These are phyloP conservation scores for Oncorhynchus masou DNA, from an alignment of 2,113 vertebrate species.

Conservation along the genomic window DNA sequence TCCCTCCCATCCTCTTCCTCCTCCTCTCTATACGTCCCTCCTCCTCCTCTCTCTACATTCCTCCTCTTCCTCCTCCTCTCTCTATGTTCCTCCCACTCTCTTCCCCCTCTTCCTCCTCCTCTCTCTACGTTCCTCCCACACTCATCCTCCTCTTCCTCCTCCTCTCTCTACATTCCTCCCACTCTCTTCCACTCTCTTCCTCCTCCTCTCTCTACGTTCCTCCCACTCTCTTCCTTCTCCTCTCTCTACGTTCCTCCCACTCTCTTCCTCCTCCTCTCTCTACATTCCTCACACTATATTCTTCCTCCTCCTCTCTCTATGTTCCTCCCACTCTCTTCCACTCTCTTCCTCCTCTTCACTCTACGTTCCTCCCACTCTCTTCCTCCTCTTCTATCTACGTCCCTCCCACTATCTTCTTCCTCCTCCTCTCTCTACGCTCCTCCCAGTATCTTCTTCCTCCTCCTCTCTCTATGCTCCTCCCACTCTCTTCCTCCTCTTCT, in stretches of 20 bases:
- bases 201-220: neutral
- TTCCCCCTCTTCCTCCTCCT: neutral
- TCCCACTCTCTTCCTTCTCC: neutral
- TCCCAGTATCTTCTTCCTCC: neutral
- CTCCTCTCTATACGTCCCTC: neutral
- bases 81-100: no score
- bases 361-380: neutral
- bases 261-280: neutral
- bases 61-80: neutral
- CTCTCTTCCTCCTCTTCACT: neutral
- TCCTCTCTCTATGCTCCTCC: constrained; percentile 43
- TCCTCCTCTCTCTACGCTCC: neutral
- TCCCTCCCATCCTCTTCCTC: constrained; percentile 9
- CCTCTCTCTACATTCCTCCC: neutral
- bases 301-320: neutral
- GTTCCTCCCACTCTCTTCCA: neutral
- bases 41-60: neutral
- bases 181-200: no score
- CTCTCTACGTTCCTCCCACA: neutral
- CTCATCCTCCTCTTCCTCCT: constrained; percentile 26
- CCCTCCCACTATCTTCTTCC: neutral
- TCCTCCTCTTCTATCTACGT: neutral
- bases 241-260: no score
- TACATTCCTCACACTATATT: no score
- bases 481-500: constrained; percentile 46